Evolutionary conservation across 2,113 vertebrate genomes (phyloP).

Genomic region (Eurystomus gularis): DNA sequence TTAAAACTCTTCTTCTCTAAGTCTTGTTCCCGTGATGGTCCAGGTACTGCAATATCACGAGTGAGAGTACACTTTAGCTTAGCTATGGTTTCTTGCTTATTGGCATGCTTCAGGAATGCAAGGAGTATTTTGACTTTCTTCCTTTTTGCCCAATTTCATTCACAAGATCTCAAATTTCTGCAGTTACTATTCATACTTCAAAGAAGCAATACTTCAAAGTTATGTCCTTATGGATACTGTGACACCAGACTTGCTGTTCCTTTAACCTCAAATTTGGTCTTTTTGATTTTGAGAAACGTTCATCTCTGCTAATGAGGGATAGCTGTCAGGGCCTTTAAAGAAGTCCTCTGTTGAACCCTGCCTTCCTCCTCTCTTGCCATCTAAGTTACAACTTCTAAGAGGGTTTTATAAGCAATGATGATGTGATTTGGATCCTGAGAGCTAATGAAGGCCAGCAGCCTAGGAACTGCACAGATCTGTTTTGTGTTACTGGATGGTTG

Average conservation of each 20-base stretch:
- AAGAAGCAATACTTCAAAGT: slow-evolving; percentile 40
- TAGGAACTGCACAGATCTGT: not conserved
- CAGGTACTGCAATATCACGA: not conserved
- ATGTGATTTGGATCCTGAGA: not conserved
- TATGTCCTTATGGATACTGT: not conserved
- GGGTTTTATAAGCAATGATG: not conserved
- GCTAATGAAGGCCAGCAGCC: slow-evolving; percentile 5
- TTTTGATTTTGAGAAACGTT: slow-evolving; percentile 13
- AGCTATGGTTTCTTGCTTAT: not conserved
- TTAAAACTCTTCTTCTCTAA: not conserved
- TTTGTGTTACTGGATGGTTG: not conserved
- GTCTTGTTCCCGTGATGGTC: not conserved
- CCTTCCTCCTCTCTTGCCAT: not conserved
- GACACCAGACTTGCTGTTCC: not conserved
- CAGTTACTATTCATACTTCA: slow-evolving; percentile 10
- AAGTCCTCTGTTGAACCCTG: not conserved
- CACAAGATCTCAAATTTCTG: slow-evolving; percentile 1
- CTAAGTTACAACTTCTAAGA: not conserved
- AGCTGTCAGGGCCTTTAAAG: slow-evolving; percentile 5
- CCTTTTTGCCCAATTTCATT: slow-evolving; percentile 8
- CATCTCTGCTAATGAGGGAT: slow-evolving; percentile 39
- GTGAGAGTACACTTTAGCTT: not conserved
- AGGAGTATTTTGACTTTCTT: not conserved
- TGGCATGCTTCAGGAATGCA: not conserved
- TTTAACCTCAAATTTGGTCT: slow-evolving; percentile 24